phyloP scores from a whole-genome alignment of 2,113 vertebrate genomes.

The Tachysurus fulvidraco region DNA sequence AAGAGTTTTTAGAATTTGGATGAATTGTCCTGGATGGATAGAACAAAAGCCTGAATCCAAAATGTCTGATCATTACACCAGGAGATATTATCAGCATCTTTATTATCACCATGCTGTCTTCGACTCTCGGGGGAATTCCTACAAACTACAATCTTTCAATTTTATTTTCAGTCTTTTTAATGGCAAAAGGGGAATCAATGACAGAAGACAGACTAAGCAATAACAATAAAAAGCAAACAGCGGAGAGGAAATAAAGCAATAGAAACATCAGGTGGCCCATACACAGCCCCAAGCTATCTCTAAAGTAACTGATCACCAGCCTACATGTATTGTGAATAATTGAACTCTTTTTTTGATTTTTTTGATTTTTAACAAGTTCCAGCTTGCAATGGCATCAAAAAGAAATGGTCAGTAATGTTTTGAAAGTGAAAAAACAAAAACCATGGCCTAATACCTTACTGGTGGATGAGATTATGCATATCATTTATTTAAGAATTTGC shows the following conservation, averaged over 20 bases:
- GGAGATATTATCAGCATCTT: background rate
- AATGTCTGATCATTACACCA: background rate
- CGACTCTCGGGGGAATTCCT: background rate
- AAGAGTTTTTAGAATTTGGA: background rate
- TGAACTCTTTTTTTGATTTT: background rate
- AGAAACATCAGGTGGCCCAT: constrained; percentile 33
- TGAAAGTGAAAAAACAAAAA: background rate
- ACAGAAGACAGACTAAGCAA: constrained; percentile 13
- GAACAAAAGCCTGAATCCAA: background rate
- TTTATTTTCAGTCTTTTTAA: constrained; percentile 36
- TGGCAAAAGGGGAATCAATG: constrained; percentile 4
- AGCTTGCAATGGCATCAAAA: background rate
- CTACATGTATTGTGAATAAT: constrained; percentile 24
- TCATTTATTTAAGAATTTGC: background rate
- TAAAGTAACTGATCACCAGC: constrained; percentile 47
- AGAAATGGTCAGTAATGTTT: background rate
- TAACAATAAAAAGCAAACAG: constrained; percentile 48
- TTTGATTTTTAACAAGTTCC: background rate
- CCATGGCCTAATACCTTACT: background rate
- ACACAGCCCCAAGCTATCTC: constrained; percentile 8
- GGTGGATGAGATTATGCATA: background rate
- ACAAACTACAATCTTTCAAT: constrained; percentile 29
- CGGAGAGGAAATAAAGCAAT: constrained; percentile 34
- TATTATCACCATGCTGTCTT: constrained; percentile 14
- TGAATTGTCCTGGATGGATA: background rate